Evolutionary conservation across 2,797 vertebrate species (phyloP), one percentile per base, ranked within the genome.

Genomic region (Sylvia borin): DNA sequence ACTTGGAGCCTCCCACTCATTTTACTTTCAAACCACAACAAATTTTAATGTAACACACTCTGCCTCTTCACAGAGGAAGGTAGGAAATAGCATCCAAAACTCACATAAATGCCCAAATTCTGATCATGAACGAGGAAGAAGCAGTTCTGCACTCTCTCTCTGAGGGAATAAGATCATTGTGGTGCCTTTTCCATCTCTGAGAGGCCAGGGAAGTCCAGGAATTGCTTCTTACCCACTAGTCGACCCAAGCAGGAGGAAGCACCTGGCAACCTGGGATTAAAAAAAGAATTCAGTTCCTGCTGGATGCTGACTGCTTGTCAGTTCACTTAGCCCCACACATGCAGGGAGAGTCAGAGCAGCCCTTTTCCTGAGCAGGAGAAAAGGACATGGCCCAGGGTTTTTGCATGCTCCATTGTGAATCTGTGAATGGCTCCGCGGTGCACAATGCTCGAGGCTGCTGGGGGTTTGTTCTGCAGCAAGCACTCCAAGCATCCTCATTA

Each of bases 61-160:
- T 95, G 91, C 57, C 76, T 93, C 62, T 91, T 95, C 85, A 91
- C 57, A 79, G 88, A 96, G 25, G 64, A 96, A 95, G 95, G 95
- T 78, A 89, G 85, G 95, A 97, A 97, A 96, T 95, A 89, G 85
- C 86, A 96, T 76, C 93, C 95, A 97, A 95, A 96, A 87, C 88
- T 96, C 93, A 38, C 64, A 54, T 51, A 96, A 92, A 62, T 88
- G 78, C 58, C 85, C 67, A 71, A 83, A 81, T 65, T 90, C 93
- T 96, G 95, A 95, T 89, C 90, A 92, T 54, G 20, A 72, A 21
- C 24, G 43, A 95, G 54, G 74, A 89, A 94, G 78, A 83, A 94
- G 77, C 88, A 96, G 74, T 65, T 77, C 71, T 78, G 54, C 58
- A 78, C 83, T 92, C 84, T 77, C 67, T 77, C 24, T 40, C 22